Evolutionary conservation across 2,797 vertebrate species (phyloP).

Genomic region (Gastrophryne carolinensis): DNA sequence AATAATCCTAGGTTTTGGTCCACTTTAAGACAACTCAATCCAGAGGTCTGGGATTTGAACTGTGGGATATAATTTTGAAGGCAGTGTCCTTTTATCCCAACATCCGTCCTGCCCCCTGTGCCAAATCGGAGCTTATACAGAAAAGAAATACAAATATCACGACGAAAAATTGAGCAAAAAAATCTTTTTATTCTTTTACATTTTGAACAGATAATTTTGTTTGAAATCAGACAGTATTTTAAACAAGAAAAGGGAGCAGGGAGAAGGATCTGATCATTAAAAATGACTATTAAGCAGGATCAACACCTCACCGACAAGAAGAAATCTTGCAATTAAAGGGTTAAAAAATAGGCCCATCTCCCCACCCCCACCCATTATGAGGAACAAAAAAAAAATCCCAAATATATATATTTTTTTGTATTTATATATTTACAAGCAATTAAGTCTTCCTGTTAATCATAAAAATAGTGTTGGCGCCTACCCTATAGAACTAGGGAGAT

Average conservation of each 20-base stretch:
- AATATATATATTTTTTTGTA: constrained; percentile 40
- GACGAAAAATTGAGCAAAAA: constrained; percentile 7
- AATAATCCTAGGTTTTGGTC: too few species aligned
- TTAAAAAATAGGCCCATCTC: constrained; percentile 51
- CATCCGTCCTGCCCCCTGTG: too few species aligned
- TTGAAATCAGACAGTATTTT: constrained; percentile 27
- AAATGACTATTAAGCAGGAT: constrained; percentile 15
- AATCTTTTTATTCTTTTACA: constrained; percentile 29
- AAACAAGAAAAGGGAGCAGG: constrained; percentile 16
- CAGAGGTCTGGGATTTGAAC: too few species aligned
- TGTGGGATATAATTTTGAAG: too few species aligned
- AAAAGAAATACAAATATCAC: neutral
- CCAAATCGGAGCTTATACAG: too few species aligned
- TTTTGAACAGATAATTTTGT: constrained; percentile 23
- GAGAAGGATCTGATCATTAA: neutral
- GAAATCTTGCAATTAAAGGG: neutral
- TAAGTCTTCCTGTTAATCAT: constrained; percentile 71
- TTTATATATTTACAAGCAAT: constrained; percentile 72
- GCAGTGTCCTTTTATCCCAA: too few species aligned
- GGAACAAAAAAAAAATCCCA: constrained; percentile 1
- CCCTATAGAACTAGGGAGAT: constrained; percentile 82
- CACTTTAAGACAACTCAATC: too few species aligned
- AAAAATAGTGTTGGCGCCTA: constrained; percentile 78
- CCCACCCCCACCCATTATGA: neutral
- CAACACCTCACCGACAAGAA: constrained; percentile 12